Conservation (phyloP, 2,888 invertebrate species). For the Empis stercorea region DNA sequence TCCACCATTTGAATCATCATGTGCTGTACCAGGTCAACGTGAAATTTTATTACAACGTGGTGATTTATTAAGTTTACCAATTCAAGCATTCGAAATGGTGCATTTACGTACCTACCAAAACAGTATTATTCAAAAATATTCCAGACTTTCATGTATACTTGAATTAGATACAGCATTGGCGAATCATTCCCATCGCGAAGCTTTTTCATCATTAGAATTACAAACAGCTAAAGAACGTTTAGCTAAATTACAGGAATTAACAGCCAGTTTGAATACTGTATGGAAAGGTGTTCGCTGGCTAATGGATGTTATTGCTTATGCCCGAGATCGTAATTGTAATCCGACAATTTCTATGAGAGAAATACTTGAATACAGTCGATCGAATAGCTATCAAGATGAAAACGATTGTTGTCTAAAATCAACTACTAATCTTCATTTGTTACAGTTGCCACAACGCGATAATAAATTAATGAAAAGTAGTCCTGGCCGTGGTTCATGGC, state of each 20-base stretch:
- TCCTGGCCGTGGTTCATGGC: slow-evolving; percentile 74
- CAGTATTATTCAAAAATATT: slow-evolving; percentile 80
- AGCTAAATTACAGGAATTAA: slow-evolving; percentile 68
- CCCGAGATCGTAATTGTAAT: slow-evolving; percentile 58
- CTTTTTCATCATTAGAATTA: slow-evolving; percentile 82
- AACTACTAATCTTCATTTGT: slow-evolving; percentile 25
- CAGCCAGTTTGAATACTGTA: slow-evolving; percentile 69
- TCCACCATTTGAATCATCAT: slow-evolving; percentile 85
- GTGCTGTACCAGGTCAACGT: slow-evolving; percentile 75
- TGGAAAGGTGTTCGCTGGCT: slow-evolving; percentile 96
- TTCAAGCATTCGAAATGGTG: slow-evolving; percentile 90
- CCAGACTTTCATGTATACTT: slow-evolving; percentile 81
- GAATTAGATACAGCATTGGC: slow-evolving; percentile 87
- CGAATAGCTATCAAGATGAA: slow-evolving; percentile 7
- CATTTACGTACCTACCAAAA: slow-evolving; percentile 90
- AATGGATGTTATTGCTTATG: slow-evolving; percentile 88
- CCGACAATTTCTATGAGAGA: slow-evolving; percentile 32
- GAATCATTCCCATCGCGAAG: slow-evolving; percentile 86
- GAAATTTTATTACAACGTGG: slow-evolving; percentile 74
- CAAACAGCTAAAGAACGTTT: slow-evolving; percentile 76
- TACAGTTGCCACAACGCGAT: slow-evolving; percentile 45
- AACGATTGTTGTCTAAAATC: slow-evolving; percentile 5
- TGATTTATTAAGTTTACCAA: slow-evolving; percentile 78
- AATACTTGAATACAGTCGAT: slow-evolving; percentile 26
- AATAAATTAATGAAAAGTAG: slow-evolving; percentile 62